These are phyloP conservation scores for Silurus asotus DNA, from an alignment of 2,113 vertebrate genomes.

Conservation along the genomic window DNA sequence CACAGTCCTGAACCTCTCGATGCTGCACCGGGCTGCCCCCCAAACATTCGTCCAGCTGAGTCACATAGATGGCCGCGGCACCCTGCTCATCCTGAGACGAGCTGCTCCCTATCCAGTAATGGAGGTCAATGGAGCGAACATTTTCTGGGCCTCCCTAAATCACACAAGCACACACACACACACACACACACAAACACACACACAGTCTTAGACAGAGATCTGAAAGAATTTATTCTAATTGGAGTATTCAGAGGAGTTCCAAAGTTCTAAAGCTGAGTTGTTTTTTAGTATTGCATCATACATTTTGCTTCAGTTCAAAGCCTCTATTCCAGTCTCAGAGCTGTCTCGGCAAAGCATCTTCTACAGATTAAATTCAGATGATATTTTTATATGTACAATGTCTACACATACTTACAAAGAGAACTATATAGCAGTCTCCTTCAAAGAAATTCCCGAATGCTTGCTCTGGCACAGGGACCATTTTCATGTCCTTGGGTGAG, in stretches of 20 bases:
- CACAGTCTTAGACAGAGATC: no score
- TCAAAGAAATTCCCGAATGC: constrained; percentile 86
- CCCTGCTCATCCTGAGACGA: constrained; percentile 88
- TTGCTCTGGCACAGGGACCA: constrained; percentile 78
- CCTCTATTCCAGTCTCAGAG: neutral
- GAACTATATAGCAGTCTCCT: constrained; percentile 86
- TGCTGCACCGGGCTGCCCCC: constrained; percentile 81
- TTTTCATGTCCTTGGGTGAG: constrained; percentile 79
- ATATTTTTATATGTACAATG: neutral
- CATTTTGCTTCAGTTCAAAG: neutral
- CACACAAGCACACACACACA: constrained; percentile 1
- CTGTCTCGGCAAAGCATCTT: neutral
- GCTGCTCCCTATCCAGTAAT: constrained; percentile 84
- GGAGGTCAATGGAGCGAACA: constrained; percentile 70
- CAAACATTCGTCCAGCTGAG: constrained; percentile 78
- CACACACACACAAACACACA: neutral
- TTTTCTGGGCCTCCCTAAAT: constrained; percentile 69
- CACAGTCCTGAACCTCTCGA: constrained; percentile 81
- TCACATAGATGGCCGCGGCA: constrained; percentile 76
- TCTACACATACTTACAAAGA: constrained; percentile 75
- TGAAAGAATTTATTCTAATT: neutral
- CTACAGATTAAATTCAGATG: neutral
- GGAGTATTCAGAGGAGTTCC: neutral
- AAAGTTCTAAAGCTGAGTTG: neutral
- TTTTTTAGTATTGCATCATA: neutral